A percentile compares a stretch with the other conserved stretches of the same genome.
Conservation (phyloP, 2,888 invertebrate species). For the Phaonia tiefii region DNA sequence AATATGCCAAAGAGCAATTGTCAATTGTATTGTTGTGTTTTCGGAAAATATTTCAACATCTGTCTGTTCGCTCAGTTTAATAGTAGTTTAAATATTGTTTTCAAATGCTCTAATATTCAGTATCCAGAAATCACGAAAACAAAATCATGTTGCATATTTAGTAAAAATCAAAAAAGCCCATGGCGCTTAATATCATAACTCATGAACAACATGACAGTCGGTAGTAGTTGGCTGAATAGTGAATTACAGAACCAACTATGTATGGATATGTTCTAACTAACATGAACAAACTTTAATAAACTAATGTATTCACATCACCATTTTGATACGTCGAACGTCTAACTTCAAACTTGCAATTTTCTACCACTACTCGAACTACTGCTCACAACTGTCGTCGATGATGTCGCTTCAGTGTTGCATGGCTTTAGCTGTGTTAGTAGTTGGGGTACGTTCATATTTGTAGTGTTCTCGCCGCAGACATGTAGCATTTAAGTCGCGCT, state of each 20-base stretch:
- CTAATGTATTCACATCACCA: conserved; percentile 33
- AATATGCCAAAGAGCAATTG: conserved; percentile 23
- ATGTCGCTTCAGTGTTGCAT: neutral
- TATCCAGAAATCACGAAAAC: conserved; percentile 9
- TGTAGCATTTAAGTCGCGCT: conserved; percentile 48
- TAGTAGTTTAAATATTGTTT: neutral
- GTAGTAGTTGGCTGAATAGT: conserved; percentile 31
- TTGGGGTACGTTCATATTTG: conserved; percentile 42
- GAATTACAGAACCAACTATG: neutral
- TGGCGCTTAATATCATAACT: conserved; percentile 64
- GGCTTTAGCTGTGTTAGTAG: conserved; percentile 30
- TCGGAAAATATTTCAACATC: conserved; percentile 51
- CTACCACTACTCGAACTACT: neutral
- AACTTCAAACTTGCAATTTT: too few species aligned
- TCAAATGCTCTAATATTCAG: conserved; percentile 33
- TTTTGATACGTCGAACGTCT: too few species aligned
- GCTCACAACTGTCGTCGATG: neutral
- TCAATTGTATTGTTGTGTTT: conserved; percentile 24
- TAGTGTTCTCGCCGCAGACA: conserved; percentile 40
- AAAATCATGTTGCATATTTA: conserved; percentile 6
- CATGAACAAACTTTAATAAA: conserved; percentile 24
- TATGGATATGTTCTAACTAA: conserved; percentile 3
- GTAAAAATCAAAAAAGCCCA: conserved; percentile 27
- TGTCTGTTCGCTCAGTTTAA: conserved; percentile 52
- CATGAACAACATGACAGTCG: conserved; percentile 50